Conservation (phyloP, 2,888 invertebrate species). For the Anaspis maculata region DNA sequence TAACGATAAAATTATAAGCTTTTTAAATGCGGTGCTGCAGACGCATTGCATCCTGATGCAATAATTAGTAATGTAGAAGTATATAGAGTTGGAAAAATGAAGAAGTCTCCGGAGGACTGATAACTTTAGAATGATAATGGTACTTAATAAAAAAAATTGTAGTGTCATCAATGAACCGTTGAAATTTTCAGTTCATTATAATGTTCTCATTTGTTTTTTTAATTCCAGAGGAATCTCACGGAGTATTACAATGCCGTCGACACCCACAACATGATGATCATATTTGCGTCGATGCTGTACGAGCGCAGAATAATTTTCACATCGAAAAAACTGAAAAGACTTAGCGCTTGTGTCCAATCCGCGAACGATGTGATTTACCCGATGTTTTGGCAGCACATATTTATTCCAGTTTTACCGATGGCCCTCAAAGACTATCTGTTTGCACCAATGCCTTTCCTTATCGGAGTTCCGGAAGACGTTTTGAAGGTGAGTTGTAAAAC, state of each 20-base stretch:
- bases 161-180: no score
- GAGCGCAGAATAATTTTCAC: conserved; percentile 91
- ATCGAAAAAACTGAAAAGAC: conserved; percentile 77
- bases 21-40: no score
- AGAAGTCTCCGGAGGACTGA: no score
- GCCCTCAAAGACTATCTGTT: conserved; percentile 81
- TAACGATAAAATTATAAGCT: no score
- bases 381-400: conserved; percentile 99
- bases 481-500: conserved; percentile 65
- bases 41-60: no score
- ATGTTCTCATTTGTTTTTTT: conserved; percentile 2
- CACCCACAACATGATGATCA: conserved; percentile 85
- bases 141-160: no score
- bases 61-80: no score
- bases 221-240: conserved; percentile 78
- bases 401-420: conserved; percentile 88
- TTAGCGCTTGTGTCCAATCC: conserved; percentile 91
- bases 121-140: no score
- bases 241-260: conserved; percentile 98
- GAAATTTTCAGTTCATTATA: no score
- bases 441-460: conserved; percentile 97
- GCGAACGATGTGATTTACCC: conserved; percentile 92
- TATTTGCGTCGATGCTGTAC: conserved; percentile 92
- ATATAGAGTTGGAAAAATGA: no score
- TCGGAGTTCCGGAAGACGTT: conserved; percentile 84